Evolutionary conservation across 2,888 invertebrate genomes (phyloP).

Genomic region (Drosophila maculinotata): DNA sequence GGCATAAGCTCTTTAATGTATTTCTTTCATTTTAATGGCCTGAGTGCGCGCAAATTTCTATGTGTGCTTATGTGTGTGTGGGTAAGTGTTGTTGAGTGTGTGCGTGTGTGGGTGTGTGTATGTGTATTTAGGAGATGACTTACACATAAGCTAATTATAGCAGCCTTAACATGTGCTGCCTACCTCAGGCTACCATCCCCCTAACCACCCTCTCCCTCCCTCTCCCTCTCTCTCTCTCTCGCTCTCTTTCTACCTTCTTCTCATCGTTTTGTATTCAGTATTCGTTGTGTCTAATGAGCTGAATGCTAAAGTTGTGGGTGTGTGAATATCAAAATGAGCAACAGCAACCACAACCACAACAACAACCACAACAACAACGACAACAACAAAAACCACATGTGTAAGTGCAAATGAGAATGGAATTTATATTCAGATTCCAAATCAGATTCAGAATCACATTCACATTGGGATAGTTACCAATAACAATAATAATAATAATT

Average conservation of each 20-base stretch:
- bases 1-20: constrained; percentile 72
- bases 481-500: constrained; percentile 16
- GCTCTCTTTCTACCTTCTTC: too few relatives aligned
- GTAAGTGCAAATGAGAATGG: constrained; percentile 3
- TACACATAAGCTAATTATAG: constrained; percentile 66
- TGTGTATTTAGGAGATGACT: constrained; percentile 35
- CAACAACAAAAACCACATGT: neutral
- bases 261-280: constrained; percentile 11
- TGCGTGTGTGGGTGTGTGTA: constrained; percentile 9
- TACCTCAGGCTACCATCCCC: neutral
- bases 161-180: constrained; percentile 25
- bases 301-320: constrained; percentile 11
- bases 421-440: constrained; percentile 9
- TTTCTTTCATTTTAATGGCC: constrained; percentile 57
- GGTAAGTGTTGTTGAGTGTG: neutral
- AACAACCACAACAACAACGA: neutral
- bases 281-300: constrained; percentile 31
- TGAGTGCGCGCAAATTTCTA: constrained; percentile 14
- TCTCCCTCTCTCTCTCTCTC: neutral
- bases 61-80: neutral
- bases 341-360: neutral
- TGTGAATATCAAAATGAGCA: constrained; percentile 8
- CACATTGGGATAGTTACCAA: constrained; percentile 3
- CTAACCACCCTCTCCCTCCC: neutral
- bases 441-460: constrained; percentile 8